Evolutionary conservation across 2,888 invertebrate species (phyloP), one percentile per base, ranked within the genome.

Genomic region (Agonum fuliginosum): DNA sequence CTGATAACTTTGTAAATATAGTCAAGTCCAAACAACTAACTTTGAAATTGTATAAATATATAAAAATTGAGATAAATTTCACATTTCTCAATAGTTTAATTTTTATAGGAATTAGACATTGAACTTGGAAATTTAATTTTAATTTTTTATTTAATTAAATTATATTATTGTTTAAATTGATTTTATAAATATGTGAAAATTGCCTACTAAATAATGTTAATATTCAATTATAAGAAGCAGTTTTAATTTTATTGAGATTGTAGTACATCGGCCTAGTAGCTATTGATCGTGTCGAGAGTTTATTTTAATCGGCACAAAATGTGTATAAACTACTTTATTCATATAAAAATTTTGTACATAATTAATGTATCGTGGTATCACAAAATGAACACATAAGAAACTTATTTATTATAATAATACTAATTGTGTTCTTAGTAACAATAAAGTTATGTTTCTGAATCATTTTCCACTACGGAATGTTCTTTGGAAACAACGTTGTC

Each of bases 291-390:
- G 73, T 43, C 41, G 37, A 43, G 12, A 74, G 37, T 37, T 46
- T 14, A 43, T 43, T 43, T 43, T 10, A 54, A 27, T 24, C 54
- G 73, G 27, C 73, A 62, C 73, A 62, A 41, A 51, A 20, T 72
- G 14, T 72, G 58, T 74, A 62, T 74, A 58, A 41, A 74, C 22
- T 67, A 67, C 67, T 67, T 67, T 67, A 67, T 74, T 62, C 22
- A 74, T 62, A 54, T 74, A 62, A 72, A n/a, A 30, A 74, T 27
- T 74, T 74, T 74, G 73, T 74, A 74, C 62, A 74, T 74, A 74
- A 74, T 71, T 46, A 71, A 41, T 74, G 62, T 62, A 37, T 19
- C 43, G 54, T 62, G 73, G 62, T 46, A 74, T 74, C 73, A 74
- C 73, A 74, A 54, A 74, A 58, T 74, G 73, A 74, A 74, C 73